Evolutionary conservation across 1,140 invertebrate genomes (phyloP).

Genomic region (Rhopalosiphum maidis): DNA sequence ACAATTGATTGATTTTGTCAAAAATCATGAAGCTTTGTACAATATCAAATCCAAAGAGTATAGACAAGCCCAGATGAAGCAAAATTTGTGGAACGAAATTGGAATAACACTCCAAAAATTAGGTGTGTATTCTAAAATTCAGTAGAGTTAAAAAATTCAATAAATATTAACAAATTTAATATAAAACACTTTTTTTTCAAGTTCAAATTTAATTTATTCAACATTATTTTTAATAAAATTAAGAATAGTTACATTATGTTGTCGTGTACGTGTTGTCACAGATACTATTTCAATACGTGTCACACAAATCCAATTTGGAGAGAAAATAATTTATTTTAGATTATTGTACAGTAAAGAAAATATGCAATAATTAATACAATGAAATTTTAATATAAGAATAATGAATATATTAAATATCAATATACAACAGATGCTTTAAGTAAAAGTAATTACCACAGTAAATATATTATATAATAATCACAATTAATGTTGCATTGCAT

Average conservation of each 20-base stretch:
- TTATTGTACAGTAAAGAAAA: no score
- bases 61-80: constrained; percentile 45
- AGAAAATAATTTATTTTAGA: no score
- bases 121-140: constrained; percentile 42
- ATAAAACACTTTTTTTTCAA: constrained; percentile 46
- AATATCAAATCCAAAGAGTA: constrained; percentile 12
- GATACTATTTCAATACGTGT: constrained; percentile 3
- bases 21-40: constrained; percentile 40
- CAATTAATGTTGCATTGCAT: constrained; percentile 46
- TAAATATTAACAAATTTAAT: constrained; percentile 29
- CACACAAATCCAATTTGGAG: no score
- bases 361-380: constrained; percentile 7
- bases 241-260: constrained; percentile 20
- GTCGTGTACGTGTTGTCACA: constrained; percentile 32
- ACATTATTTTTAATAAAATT: constrained; percentile 28
- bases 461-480: constrained; percentile 32
- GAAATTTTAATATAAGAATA: constrained; percentile 41
- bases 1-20: constrained; percentile 38
- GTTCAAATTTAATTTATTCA: constrained; percentile 35
- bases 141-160: constrained; percentile 37
- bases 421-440: constrained; percentile 17
- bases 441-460: constrained; percentile 26
- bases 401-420: constrained; percentile 26
- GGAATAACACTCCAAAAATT: constrained; percentile 45
- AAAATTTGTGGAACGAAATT: constrained; percentile 49